Conservation (phyloP, 2,888 invertebrate genomes). For the Allacma fusca region DNA sequence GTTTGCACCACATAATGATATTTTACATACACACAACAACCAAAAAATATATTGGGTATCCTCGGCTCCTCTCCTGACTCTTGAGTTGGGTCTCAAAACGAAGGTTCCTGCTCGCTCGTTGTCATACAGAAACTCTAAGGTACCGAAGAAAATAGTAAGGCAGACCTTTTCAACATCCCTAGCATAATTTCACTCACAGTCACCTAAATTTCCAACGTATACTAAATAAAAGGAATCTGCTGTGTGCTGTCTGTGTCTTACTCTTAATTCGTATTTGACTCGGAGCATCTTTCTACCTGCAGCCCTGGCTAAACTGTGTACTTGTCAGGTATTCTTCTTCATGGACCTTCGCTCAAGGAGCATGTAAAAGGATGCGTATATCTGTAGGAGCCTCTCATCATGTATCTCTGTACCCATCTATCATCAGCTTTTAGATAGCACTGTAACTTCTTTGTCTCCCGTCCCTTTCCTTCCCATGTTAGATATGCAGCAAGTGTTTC, state of each 20-base stretch:
- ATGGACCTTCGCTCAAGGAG: neutral
- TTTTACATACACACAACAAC: neutral
- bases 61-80: neutral
- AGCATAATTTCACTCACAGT: slow-evolving; percentile 18
- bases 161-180: slow-evolving; percentile 19
- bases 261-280: slow-evolving; percentile 12
- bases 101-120: neutral
- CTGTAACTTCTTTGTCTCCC: slow-evolving; percentile 18
- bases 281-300: slow-evolving; percentile 7
- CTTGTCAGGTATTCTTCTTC: neutral
- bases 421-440: slow-evolving; percentile 20
- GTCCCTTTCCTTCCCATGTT: slow-evolving; percentile 6
- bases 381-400: neutral
- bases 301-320: neutral
- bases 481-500: slow-evolving; percentile 5
- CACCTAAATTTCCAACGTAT: slow-evolving; percentile 21
- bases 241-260: neutral
- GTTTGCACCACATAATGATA: slow-evolving; percentile 22
- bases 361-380: neutral
- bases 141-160: slow-evolving; percentile 22
- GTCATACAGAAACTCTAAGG: slow-evolving; percentile 1
- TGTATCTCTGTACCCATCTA: slow-evolving; percentile 15
- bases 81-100: neutral
- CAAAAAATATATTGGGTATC: slow-evolving; percentile 18
- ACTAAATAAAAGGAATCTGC: slow-evolving; percentile 2